A percentile compares a stretch with the other conserved stretches of the same genome.
Conservation (phyloP, 2,797 vertebrate species). For the Salarias fasciatus region DNA sequence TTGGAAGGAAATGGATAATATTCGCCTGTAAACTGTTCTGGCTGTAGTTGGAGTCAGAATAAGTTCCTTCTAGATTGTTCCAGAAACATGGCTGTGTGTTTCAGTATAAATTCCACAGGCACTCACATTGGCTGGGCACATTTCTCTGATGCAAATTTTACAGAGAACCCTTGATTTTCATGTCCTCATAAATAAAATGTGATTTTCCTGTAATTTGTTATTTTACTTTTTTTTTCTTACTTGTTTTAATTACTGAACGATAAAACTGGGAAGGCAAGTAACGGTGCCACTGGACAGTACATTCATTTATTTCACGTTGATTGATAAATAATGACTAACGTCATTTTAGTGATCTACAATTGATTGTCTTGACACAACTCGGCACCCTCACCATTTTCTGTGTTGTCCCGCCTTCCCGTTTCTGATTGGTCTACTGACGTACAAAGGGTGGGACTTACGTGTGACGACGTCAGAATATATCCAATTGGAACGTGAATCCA, state of each 20-base stretch:
- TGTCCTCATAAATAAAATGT: no score
- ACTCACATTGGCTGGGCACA: background rate
- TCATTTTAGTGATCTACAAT: no score
- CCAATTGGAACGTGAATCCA: slow-evolving; percentile 53
- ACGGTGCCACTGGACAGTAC: background rate
- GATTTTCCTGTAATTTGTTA: no score
- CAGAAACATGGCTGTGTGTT: slow-evolving; percentile 37
- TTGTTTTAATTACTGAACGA: background rate
- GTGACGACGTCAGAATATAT: background rate
- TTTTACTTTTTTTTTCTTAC: no score
- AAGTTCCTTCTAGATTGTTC: slow-evolving; percentile 60
- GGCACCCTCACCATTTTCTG: background rate
- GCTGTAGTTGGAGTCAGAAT: slow-evolving; percentile 23
- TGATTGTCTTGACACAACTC: no score
- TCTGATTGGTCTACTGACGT: slow-evolving; percentile 36
- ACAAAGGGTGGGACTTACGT: slow-evolving; percentile 18
- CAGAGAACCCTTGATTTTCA: no score
- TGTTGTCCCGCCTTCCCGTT: background rate
- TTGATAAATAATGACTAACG: no score
- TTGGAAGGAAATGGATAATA: background rate
- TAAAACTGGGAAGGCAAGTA: background rate
- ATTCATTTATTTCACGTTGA: background rate
- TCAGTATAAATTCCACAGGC: background rate
- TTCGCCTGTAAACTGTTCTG: background rate
- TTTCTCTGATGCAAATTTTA: background rate